Evolutionary conservation across 2,888 invertebrate species (phyloP).

Genomic region (Polydesmus complanatus): DNA sequence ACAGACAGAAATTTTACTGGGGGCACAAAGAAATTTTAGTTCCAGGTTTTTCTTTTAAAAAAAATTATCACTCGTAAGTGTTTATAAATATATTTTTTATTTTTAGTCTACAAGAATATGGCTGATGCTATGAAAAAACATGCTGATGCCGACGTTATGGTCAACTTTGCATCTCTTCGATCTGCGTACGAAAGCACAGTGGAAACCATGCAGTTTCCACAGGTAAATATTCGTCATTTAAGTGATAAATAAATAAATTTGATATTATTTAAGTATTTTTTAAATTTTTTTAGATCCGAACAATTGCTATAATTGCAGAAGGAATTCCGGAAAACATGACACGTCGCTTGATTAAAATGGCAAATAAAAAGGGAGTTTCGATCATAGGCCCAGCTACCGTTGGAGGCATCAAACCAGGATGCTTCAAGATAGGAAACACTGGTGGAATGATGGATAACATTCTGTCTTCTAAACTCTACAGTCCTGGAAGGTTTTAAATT

Average conservation of each 20-base stretch:
- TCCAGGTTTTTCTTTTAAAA: slow-evolving; percentile 34
- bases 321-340: slow-evolving; percentile 99
- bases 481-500: slow-evolving; percentile 55
- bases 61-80: neutral
- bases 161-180: slow-evolving; percentile 93
- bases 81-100: slow-evolving; percentile 1
- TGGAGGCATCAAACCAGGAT: slow-evolving; percentile 95
- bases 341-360: slow-evolving; percentile 71
- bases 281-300: slow-evolving; percentile 51
- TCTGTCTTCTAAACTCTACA: slow-evolving; percentile 86
- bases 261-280: neutral
- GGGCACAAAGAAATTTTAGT: slow-evolving; percentile 94
- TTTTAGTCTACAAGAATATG: slow-evolving; percentile 85
- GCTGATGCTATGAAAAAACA: slow-evolving; percentile 90
- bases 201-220: slow-evolving; percentile 84
- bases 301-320: slow-evolving; percentile 96
- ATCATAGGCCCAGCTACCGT: slow-evolving; percentile 92
- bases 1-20: slow-evolving; percentile 99
- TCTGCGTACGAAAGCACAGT: slow-evolving; percentile 94
- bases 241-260: neutral
- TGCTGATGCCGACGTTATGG: slow-evolving; percentile 79
- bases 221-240: slow-evolving; percentile 30
- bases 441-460: slow-evolving; percentile 99
- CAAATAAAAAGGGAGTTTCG: slow-evolving; percentile 67
- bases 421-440: slow-evolving; percentile 98